Conservation (phyloP, 2,113 vertebrate species). For the Spermophilus dauricus region DNA sequence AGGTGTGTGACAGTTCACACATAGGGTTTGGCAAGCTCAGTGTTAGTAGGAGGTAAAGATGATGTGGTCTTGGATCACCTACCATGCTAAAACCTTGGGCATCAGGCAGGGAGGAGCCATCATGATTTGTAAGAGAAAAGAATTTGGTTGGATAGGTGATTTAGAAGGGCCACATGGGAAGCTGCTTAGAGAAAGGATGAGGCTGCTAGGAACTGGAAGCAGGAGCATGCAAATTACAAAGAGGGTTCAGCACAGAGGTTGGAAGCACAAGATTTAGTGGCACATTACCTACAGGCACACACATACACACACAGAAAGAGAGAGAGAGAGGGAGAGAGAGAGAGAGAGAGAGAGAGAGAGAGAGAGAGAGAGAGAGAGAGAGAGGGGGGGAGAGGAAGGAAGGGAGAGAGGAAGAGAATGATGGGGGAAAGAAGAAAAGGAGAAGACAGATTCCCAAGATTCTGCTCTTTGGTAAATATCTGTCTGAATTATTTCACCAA, state of each 20-base stretch:
- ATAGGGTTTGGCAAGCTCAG: not conserved
- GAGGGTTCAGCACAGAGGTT: not conserved
- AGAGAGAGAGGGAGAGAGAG: too few species aligned
- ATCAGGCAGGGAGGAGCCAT: not conserved
- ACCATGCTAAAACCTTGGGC: rapidly evolving
- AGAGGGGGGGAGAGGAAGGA: too few species aligned
- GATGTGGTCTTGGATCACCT: not conserved
- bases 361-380: not conserved
- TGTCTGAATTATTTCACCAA: not conserved
- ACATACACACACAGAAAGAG: too few species aligned
- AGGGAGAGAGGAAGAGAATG: too few species aligned
- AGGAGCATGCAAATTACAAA: not conserved
- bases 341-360: too few species aligned
- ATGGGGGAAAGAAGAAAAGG: not conserved
- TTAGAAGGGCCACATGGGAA: not conserved
- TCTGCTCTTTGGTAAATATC: not conserved
- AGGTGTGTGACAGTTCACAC: not conserved
- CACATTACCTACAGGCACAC: not conserved
- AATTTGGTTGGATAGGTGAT: too few species aligned
- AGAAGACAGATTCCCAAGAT: not conserved
- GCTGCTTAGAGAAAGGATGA: not conserved
- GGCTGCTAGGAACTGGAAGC: not conserved
- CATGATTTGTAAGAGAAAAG: not conserved
- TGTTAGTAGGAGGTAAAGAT: not conserved
- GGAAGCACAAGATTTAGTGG: not conserved